phyloP scores from a whole-genome alignment of 2,797 vertebrate genomes.

The Ctenochaetus hawaiiensis region DNA sequence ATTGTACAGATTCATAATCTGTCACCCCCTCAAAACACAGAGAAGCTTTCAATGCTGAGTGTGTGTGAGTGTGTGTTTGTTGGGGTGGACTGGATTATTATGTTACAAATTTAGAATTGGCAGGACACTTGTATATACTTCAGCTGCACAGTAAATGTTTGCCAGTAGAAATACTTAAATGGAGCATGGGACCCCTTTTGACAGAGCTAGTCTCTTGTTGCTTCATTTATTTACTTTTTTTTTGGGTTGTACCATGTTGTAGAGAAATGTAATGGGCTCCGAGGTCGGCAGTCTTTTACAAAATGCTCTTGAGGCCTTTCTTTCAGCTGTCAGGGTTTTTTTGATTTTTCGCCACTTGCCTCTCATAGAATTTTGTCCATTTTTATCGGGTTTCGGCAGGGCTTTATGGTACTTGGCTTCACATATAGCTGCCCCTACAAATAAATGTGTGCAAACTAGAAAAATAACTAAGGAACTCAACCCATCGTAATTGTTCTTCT shows the following conservation, averaged over 20 bases:
- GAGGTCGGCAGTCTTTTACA: constrained; percentile 2
- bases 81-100: constrained; percentile 8
- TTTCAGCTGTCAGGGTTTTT: not conserved
- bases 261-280: constrained; percentile 26
- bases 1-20: constrained; percentile 4
- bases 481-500: no score
- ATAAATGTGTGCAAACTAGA: no score
- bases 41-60: not conserved
- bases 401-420: not conserved
- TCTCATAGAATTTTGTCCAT: not conserved
- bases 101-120: constrained; percentile 25
- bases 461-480: no score
- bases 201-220: constrained; percentile 20
- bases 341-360: not conserved
- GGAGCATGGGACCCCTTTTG: constrained; percentile 28
- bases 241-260: not conserved
- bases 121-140: constrained; percentile 33
- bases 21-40: constrained; percentile 6
- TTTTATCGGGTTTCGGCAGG: not conserved
- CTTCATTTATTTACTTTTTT: constrained; percentile 1
- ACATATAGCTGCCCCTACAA: no score
- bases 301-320: not conserved
- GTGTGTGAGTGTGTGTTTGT: not conserved
- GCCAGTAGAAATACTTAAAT: constrained; percentile 35
- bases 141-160: constrained; percentile 20